Base-by-base conservation (phyloP, 92 coral and sea anemone genomes). In the Diadumene lineata region DNA sequence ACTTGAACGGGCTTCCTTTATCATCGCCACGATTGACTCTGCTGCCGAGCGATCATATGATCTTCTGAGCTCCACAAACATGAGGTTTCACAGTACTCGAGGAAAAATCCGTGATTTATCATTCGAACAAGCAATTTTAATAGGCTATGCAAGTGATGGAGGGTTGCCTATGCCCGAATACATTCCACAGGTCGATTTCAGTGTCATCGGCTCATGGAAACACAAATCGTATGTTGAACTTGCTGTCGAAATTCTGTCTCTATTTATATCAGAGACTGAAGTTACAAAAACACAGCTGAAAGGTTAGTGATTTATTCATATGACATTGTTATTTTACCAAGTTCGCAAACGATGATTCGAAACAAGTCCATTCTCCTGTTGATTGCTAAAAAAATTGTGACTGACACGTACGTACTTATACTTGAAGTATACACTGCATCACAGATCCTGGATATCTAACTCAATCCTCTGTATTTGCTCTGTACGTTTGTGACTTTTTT, bases 51-150 rank as follows among this genome's bases (percentile, higher is more conserved):
- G n/a, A n/a, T n/a, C n/a, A n/a, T n/a, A n/a, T n/a, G n/a, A 38
- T 38, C 48, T 38, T 6, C 48, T n/a, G 48, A 38, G 13, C 48
- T 38, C 6, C 7, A 53, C 60, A 10, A 58, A 22, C 2, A 94
- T 94, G 97, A 92, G 84, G 70, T 94, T 78, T 58, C 68, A 81
- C 30, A 94, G 98, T 79, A 91, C 98, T 24, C 82, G 98, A 27
- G 97, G 97, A 0, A 55, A 84, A 55, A 87, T 82, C 0, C 28
- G 50, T 11, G 84, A 85, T 22, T 51, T 79, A 16, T 50, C 92
- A 19, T 94, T 94, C 64, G 92, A 92, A 67, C 90, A 91, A 19
- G 88, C 86, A 0, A 70, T 94, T 13, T 83, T 92, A 8, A 88
- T 88, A 53, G 75, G 92, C 33, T 94, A 78, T 64, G 60, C 92